Base-by-base conservation (phyloP, 2,888 invertebrate species). In the Creontiades dilutus region DNA sequence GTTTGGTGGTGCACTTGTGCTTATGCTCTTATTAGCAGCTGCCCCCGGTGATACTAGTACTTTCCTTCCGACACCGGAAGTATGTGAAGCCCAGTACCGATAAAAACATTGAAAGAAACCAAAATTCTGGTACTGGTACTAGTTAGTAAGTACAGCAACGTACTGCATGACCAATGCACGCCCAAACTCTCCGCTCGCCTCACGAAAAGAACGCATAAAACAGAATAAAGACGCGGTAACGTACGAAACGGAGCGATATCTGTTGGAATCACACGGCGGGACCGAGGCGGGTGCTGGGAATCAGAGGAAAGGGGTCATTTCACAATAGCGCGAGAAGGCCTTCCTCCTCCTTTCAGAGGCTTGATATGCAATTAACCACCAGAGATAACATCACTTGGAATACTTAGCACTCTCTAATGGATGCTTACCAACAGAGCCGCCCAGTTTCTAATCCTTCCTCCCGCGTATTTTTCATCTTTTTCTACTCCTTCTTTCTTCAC, bases 331-430 rank as follows among this genome's bases (percentile, higher is more conserved):
- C 81, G 61, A 48, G 81, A 80, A 55, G 81, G 75, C 55, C 88
- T 86, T 86, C 86, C 61, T 55, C 16, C 88, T 78, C 27, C 88
- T 78, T 78, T 23, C 76, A 55, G 75, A 88, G 78, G 76, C 88
- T 89, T 89, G 89, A 89, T 81, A 89, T 89, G 89, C 89, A 89
- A 89, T 89, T 89, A 89, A 89, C 80, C 89, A 80, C 46, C 61
- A 75, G 75, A 81, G 89, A 89, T 89, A 89, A 80, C 81, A 89
- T 89, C 89, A 47, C 80, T 61, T 55, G 89, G 89, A 89, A 88
- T 78, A 88, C 88, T 89, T 89, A 89, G 89, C 89, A 81, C 81
- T 61, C 86, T 86, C 80, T 89, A 89, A 89, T 89, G 89, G 89
- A 80, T 81, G 89, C 81, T 89, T 89, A 89, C 89, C 80, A 89